A percentile compares a stretch with the other conserved stretches of the same genome.
Conservation (phyloP, 2,888 invertebrate genomes). For the Ichneumoninae sp. region DNA sequence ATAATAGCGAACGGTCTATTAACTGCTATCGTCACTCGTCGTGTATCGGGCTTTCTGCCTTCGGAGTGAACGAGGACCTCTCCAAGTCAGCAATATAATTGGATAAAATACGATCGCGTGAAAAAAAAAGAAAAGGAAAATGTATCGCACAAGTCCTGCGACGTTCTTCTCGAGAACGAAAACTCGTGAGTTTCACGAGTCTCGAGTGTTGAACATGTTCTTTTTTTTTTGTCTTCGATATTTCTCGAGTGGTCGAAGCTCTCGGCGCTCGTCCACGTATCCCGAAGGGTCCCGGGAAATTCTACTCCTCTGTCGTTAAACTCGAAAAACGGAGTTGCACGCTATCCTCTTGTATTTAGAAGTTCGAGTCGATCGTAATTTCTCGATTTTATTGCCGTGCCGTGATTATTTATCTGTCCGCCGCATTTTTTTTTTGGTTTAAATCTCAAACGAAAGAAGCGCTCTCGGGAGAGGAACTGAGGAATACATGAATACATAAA, state of each 20-base stretch:
- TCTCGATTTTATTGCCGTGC: slow-evolving; percentile 51
- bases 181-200: slow-evolving; percentile 29
- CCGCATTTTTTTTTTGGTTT: background rate
- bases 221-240: slow-evolving; percentile 8
- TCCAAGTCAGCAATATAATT: slow-evolving; percentile 21
- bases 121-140: slow-evolving; percentile 7
- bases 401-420: slow-evolving; percentile 39
- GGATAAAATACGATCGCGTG: slow-evolving; percentile 20
- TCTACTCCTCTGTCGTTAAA: slow-evolving; percentile 50
- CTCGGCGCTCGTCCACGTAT: background rate
- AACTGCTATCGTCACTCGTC: slow-evolving; percentile 4
- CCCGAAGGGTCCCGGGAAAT: slow-evolving; percentile 17
- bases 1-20: slow-evolving; percentile 15
- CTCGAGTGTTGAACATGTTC: slow-evolving; percentile 27
- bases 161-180: slow-evolving; percentile 8
- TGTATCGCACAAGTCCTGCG: slow-evolving; percentile 1
- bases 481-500: slow-evolving; percentile 12
- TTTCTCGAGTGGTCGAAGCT: slow-evolving; percentile 43
- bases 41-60: background rate
- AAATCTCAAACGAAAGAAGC: background rate
- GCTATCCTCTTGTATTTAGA: slow-evolving; percentile 5
- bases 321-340: slow-evolving; percentile 30
- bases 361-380: slow-evolving; percentile 42
- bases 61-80: background rate
- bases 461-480: slow-evolving; percentile 1